Conservation (phyloP, 2,888 invertebrate genomes). For the Eupithecia centaureata region DNA sequence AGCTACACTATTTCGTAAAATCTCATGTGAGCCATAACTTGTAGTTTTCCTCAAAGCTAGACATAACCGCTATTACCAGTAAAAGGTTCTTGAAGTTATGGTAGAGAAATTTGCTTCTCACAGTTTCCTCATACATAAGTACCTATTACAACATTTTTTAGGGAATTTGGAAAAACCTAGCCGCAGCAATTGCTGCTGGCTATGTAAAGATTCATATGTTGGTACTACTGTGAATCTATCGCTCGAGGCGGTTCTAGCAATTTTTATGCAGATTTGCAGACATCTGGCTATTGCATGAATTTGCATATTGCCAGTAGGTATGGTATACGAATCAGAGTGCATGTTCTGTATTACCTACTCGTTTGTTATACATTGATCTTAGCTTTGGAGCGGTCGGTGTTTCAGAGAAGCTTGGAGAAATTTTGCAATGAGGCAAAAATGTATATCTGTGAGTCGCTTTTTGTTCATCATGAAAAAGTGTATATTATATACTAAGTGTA, state of each 20-base stretch:
- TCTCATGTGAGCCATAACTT: neutral
- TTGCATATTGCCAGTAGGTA: too few species aligned
- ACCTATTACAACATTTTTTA: neutral
- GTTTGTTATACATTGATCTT: neutral
- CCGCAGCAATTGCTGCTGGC: neutral
- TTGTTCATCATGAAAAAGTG: too few species aligned
- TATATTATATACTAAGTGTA: too few species aligned
- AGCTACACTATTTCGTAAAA: neutral
- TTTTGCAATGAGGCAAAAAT: neutral
- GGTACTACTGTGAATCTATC: constrained; percentile 27
- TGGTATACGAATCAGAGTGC: constrained; percentile 17
- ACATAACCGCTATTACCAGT: constrained; percentile 13
- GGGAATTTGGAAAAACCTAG: neutral
- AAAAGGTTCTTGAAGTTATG: constrained; percentile 25
- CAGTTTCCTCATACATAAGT: neutral
- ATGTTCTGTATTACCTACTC: neutral
- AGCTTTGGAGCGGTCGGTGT: neutral
- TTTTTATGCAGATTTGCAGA: constrained; percentile 41
- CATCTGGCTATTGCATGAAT: constrained; percentile 31
- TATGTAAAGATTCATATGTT: neutral
- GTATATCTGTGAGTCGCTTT: neutral
- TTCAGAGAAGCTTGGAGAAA: neutral
- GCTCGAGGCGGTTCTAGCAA: constrained; percentile 32
- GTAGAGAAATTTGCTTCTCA: constrained; percentile 7
- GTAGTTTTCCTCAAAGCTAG: constrained; percentile 9